Percentiles rank a stretch among this genome's conserved stretches.
Evolutionary conservation across 2,888 invertebrate species (phyloP).

Genomic region (Zeuzera pyrina): DNA sequence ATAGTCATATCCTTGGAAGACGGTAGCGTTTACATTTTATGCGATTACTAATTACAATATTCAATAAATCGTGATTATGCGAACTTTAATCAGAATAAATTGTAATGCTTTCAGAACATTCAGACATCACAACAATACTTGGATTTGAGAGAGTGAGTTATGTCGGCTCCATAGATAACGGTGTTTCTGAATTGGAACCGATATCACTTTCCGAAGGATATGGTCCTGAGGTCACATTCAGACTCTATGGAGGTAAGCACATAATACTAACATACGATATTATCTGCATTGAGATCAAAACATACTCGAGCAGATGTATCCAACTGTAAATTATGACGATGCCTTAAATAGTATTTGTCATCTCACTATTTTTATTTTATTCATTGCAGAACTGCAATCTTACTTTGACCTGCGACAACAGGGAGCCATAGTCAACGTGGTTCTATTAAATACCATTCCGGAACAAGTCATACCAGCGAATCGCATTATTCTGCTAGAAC

Average conservation of each 20-base stretch:
- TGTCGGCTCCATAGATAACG: neutral
- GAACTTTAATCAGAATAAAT: no score
- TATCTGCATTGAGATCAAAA: no score
- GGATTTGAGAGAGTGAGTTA: neutral
- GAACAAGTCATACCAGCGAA: conserved; percentile 5
- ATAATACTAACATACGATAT: no score
- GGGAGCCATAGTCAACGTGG: conserved; percentile 4
- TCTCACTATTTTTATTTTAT: no score
- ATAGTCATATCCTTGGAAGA: conserved; percentile 19
- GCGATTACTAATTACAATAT: no score
- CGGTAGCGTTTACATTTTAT: no score
- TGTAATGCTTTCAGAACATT: conserved; percentile 13
- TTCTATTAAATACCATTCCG: conserved; percentile 5
- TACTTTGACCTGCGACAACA: conserved; percentile 3
- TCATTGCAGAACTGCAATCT: conserved; percentile 3
- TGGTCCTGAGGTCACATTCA: neutral
- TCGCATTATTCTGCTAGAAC: conserved; percentile 2
- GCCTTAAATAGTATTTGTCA: no score
- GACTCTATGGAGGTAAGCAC: neutral
- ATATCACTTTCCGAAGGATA: conserved; percentile 1
- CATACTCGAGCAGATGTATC: no score
- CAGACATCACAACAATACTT: conserved; percentile 5
- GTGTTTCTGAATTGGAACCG: neutral
- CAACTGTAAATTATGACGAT: no score
- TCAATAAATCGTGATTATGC: no score